Conservation (phyloP, 2,113 vertebrate genomes). For the Alligator sinensis region DNA sequence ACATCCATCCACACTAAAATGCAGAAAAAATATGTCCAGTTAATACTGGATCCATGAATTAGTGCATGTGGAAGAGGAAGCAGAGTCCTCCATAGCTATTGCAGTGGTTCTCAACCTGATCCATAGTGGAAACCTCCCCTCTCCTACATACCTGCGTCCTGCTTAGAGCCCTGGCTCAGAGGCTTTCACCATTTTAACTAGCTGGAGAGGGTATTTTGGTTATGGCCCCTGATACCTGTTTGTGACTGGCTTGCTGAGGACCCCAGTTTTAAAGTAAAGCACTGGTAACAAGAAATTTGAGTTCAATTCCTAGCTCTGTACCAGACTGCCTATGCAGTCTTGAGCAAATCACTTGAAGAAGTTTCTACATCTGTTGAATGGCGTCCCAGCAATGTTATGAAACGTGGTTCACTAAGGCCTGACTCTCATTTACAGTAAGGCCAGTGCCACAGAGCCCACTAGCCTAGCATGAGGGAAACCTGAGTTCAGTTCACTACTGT, state of each 20-base stretch:
- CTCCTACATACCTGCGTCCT: neutral
- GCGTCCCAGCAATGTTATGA: neutral
- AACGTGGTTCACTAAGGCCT: neutral
- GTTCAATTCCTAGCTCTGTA: neutral
- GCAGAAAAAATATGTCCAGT: conserved; percentile 54
- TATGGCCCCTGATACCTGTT: neutral
- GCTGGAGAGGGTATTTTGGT: neutral
- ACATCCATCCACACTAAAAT: conserved; percentile 61
- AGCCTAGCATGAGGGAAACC: neutral
- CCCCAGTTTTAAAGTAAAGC: neutral
- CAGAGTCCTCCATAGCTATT: conserved; percentile 43
- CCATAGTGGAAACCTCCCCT: neutral
- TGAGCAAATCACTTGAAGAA: neutral
- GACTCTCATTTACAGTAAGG: neutral
- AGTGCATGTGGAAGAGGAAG: conserved; percentile 34
- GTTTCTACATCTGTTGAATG: neutral
- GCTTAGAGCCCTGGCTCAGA: neutral
- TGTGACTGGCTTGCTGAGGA: neutral
- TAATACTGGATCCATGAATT: conserved; percentile 37
- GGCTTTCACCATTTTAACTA: neutral
- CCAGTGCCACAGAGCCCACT: neutral
- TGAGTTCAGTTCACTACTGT: neutral
- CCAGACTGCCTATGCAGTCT: neutral
- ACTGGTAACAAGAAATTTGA: neutral
- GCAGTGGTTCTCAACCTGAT: conserved; percentile 26